Conservation (phyloP, 2,888 invertebrate species). For the Melanargia galathea region DNA sequence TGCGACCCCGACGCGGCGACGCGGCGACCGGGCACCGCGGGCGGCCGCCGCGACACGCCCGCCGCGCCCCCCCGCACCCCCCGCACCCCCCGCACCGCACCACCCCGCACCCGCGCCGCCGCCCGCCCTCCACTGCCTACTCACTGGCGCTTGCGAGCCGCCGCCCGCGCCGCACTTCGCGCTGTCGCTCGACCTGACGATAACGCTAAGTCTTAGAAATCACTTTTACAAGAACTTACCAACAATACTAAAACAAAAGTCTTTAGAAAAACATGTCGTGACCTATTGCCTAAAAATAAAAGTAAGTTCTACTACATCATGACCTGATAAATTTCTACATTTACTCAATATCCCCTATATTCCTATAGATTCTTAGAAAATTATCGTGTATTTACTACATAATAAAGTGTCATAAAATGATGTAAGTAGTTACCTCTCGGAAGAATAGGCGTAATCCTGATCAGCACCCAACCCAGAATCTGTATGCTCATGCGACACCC, state of each 20-base stretch:
- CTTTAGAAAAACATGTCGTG: no score
- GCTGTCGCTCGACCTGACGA: constrained; percentile 85
- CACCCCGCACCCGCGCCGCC: constrained; percentile 42
- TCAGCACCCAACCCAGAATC: constrained; percentile 90
- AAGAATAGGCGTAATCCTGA: constrained; percentile 88
- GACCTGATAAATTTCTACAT: no score
- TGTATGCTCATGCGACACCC: constrained; percentile 88
- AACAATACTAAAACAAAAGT: no score
- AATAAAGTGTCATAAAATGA: background rate
- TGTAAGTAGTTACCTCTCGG: constrained; percentile 83
- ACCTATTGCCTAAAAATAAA: no score
- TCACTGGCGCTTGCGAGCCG: constrained; percentile 81
- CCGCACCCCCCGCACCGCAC: constrained; percentile 43
- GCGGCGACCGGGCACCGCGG: constrained; percentile 58
- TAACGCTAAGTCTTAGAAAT: constrained; percentile 14
- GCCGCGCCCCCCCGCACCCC: constrained; percentile 46
- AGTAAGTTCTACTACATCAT: no score
- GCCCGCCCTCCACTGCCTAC: constrained; percentile 73
- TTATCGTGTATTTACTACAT: background rate
- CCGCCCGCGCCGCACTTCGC: constrained; percentile 83
- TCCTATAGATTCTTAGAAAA: background rate
- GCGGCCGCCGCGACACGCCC: constrained; percentile 56
- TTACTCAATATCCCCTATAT: background rate
- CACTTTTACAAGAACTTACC: background rate
- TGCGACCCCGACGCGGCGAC: constrained; percentile 64